Percentiles rank a stretch among this genome's conserved stretches.
These are phyloP conservation scores for Glyptemys insculpta DNA, from an alignment of 2,797 vertebrate genomes.

Conservation along the genomic window DNA sequence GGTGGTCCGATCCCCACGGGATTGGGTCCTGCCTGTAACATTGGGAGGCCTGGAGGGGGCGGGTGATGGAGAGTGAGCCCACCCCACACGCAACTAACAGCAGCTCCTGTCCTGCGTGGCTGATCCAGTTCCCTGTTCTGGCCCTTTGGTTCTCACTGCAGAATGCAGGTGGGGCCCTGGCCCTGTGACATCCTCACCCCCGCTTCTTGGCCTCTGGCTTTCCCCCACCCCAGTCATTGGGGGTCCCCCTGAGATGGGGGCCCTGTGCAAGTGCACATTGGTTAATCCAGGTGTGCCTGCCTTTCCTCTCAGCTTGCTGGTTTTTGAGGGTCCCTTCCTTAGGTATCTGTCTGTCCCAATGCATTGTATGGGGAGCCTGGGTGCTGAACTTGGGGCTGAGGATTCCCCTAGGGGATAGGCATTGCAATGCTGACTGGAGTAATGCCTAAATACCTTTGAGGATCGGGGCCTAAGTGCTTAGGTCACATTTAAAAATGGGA, in stretches of 20 bases:
- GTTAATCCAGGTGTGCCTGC: background rate
- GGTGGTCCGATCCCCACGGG: too few relatives aligned
- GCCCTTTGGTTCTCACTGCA: too few relatives aligned
- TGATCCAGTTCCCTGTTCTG: too few relatives aligned
- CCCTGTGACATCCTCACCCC: background rate
- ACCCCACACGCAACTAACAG: too few relatives aligned
- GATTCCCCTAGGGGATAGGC: background rate
- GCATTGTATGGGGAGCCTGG: background rate
- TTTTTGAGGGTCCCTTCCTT: background rate
- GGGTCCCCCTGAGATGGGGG: background rate
- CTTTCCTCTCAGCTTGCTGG: background rate
- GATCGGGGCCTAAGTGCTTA: background rate
- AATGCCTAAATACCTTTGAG: background rate
- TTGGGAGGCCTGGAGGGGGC: too few relatives aligned
- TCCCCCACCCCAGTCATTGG: background rate
- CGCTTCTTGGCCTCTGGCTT: background rate
- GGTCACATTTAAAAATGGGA: background rate
- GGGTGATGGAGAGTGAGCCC: too few relatives aligned
- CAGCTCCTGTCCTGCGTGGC: too few relatives aligned
- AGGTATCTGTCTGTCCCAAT: background rate
- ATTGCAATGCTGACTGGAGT: background rate
- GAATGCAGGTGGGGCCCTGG: background rate
- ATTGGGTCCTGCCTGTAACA: background rate
- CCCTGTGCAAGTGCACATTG: background rate
- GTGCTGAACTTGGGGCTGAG: background rate